phyloP scores from a whole-genome alignment of 2,797 vertebrate species.

The Sebastes iracundus region DNA sequence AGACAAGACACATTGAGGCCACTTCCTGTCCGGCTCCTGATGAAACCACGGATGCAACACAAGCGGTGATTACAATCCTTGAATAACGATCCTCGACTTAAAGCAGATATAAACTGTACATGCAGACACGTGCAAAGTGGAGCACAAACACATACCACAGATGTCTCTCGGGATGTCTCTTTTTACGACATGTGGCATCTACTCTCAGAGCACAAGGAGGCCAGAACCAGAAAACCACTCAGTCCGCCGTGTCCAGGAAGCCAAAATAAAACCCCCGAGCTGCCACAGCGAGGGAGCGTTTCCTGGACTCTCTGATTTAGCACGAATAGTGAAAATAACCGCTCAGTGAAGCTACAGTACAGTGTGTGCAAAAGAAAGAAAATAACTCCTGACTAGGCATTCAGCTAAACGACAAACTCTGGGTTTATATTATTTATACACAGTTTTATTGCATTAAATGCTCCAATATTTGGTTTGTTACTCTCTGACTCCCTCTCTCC shows the following conservation, averaged over 20 bases:
- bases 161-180: slow-evolving; percentile 68
- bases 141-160: slow-evolving; percentile 55
- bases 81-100: not conserved
- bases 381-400: not conserved
- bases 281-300: slow-evolving; percentile 52
- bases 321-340: slow-evolving; percentile 29
- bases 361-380: not conserved
- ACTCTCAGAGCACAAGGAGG: slow-evolving; percentile 49
- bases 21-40: too few species aligned
- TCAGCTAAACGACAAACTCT: not conserved
- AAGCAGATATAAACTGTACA: not conserved
- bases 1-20: too few species aligned
- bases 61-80: slow-evolving; percentile 13
- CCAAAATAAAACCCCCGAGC: slow-evolving; percentile 57
- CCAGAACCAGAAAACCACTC: slow-evolving; percentile 59
- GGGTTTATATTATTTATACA: not conserved
- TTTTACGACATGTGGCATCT: slow-evolving; percentile 64
- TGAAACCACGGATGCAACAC: not conserved
- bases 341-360: not conserved
- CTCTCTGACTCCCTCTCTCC: not conserved
- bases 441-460: not conserved
- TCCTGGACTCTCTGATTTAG: slow-evolving; percentile 52
- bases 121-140: not conserved
- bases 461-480: not conserved
- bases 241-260: slow-evolving; percentile 47